phyloP scores from a whole-genome alignment of 2,888 invertebrate genomes.

The Hemicrepidius hirtus region DNA sequence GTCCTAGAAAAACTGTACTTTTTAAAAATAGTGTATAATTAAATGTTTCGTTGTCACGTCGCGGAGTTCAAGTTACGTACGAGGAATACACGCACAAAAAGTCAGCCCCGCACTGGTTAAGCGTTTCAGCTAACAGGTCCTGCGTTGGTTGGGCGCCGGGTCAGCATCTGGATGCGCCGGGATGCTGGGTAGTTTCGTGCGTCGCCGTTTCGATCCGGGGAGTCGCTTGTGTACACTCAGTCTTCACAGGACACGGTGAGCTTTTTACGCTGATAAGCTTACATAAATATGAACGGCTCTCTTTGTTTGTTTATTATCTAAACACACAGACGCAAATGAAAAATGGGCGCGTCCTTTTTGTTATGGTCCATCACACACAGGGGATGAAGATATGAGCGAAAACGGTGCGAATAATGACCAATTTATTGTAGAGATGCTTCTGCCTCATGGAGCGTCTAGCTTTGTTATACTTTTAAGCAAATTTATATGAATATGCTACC shows the following conservation, averaged over 20 bases:
- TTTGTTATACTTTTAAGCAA: slow-evolving; percentile 4
- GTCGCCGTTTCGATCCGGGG: slow-evolving; percentile 59
- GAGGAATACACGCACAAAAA: slow-evolving; percentile 40
- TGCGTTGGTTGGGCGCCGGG: slow-evolving; percentile 48
- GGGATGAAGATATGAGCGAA: slow-evolving; percentile 6
- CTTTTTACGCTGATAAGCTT: slow-evolving; percentile 29
- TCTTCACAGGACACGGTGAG: slow-evolving; percentile 14
- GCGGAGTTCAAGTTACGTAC: slow-evolving; percentile 29
- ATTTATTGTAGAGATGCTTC: slow-evolving; percentile 14
- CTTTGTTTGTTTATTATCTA: slow-evolving; percentile 30
- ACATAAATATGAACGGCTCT: slow-evolving; percentile 30
- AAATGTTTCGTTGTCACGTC: slow-evolving; percentile 35
- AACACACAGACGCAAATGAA: slow-evolving; percentile 17
- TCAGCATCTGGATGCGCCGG: slow-evolving; percentile 56
- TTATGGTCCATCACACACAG: slow-evolving; percentile 7
- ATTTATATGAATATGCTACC: slow-evolving; percentile 1
- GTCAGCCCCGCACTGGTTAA: slow-evolving; percentile 51
- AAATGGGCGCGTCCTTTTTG: slow-evolving; percentile 19
- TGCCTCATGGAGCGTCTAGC: neutral
- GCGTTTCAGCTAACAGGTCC: slow-evolving; percentile 56
- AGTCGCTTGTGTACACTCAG: slow-evolving; percentile 38
- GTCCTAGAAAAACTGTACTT: neutral
- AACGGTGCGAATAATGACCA: slow-evolving; percentile 13
- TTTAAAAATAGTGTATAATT: neutral
- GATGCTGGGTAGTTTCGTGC: slow-evolving; percentile 56